Base-by-base conservation (phyloP, 2,888 invertebrate species). In the Charanyca ferruginea region DNA sequence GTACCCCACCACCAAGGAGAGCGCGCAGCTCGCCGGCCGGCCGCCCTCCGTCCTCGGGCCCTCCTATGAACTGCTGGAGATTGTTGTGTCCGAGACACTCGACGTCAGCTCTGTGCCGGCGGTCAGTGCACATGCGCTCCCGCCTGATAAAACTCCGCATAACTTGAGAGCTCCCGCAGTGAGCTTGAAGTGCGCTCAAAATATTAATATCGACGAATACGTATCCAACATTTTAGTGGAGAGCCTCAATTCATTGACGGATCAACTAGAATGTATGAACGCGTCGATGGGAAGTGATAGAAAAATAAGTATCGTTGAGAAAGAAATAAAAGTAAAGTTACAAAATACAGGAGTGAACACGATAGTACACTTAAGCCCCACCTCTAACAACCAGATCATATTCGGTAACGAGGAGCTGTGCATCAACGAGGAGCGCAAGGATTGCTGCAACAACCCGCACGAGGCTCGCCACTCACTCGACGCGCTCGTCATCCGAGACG, bases 191-290 rank as follows among this genome's bases (percentile, higher is more conserved):
- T 79, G 65, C 44, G n/a, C 25, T 32, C 72, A 62, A 42, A 89
- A 87, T 58, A 83, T 93, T 44, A 91, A 95, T 77, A 90, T 96
- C 23, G 96, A 96, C 81, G 92, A 94, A 76, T 96, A 95, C 77
- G 96, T 96, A 18, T 96, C 96, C 2, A 93, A 93, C 78, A 93
- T 96, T 79, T 84, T 96, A 42, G 94, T 96, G 8, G 96, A 96
- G 79, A 96, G 96, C 74, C 88, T 96, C 13, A 93, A 95, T 80
- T 94, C 96, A 3, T 85, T 96, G 72, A 91, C 93, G 8, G 95
- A 95, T 79, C 94, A 94, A 75, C 85, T 96, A 9, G 95, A 96
- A 73, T 90, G 86, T 44, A 93, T 94, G 91, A 94, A 90, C 66
- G 93, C 92, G 6, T 89, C 93, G 2, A 91, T 92, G 47, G 92